Evolutionary conservation across 2,113 vertebrate species (phyloP).

Genomic region (Aegotheles bennettii): DNA sequence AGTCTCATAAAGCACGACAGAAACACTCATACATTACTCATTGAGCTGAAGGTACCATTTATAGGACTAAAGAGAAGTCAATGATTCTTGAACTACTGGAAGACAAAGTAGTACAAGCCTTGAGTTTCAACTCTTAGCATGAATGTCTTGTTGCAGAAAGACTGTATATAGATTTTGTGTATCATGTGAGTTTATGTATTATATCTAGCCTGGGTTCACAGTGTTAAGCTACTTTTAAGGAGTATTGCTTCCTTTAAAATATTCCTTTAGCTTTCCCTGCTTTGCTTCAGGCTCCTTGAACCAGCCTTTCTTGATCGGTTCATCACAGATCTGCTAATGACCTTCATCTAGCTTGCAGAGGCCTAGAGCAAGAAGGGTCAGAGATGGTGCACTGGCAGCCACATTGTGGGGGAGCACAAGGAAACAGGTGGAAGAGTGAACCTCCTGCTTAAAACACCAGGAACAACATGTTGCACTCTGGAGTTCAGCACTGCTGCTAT

Average conservation of each 20-base stretch:
- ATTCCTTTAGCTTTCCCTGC: not conserved
- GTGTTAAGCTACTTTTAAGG: not conserved
- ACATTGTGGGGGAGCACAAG: fast-evolving
- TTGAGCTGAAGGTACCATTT: not conserved
- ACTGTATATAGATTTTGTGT: not conserved
- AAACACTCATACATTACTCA: not conserved
- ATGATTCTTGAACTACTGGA: not conserved
- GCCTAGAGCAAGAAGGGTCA: not conserved
- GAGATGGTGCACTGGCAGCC: not conserved
- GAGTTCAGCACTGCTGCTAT: not conserved
- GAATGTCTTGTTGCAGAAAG: not conserved
- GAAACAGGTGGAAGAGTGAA: not conserved
- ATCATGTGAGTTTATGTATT: not conserved
- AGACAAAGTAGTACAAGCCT: not conserved
- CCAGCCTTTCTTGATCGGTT: not conserved
- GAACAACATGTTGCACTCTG: not conserved
- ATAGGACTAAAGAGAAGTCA: not conserved
- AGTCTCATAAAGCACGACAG: not conserved
- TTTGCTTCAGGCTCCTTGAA: not conserved
- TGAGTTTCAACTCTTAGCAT: not conserved
- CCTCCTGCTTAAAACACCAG: not conserved
- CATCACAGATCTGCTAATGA: not conserved
- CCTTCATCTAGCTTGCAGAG: not conserved
- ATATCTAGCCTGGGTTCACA: not conserved
- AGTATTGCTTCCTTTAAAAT: not conserved